These are phyloP conservation scores for Argyresthia albistria DNA, from an alignment of 2,888 invertebrate genomes.

Conservation along the genomic window DNA sequence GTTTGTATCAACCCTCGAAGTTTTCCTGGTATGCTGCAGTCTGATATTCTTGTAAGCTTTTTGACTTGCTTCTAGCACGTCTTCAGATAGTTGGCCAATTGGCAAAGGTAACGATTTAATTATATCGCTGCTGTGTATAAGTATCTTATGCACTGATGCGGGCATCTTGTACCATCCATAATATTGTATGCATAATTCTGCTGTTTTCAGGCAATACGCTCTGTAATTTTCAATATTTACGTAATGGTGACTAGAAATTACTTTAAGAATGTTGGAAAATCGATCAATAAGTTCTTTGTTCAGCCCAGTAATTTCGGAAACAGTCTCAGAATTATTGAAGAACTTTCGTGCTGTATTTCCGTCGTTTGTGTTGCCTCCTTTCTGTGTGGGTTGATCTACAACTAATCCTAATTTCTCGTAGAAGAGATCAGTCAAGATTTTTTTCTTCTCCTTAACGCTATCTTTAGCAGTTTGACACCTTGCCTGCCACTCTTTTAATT, in stretches of 20 bases:
- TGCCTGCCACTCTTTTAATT: conserved; percentile 21
- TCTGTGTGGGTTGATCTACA: neutral
- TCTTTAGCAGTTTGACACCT: conserved; percentile 8
- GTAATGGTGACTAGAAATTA: neutral
- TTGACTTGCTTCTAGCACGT: neutral
- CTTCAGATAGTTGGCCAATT: neutral
- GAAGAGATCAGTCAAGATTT: neutral
- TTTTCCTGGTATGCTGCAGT: too few relatives aligned
- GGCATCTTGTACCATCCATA: neutral
- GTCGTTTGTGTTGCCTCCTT: neutral
- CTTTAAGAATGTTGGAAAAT: neutral
- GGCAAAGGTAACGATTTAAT: neutral
- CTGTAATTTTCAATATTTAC: neutral
- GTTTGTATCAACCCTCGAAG: too few relatives aligned
- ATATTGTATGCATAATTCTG: neutral
- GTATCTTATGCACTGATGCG: neutral
- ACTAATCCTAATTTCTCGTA: neutral
- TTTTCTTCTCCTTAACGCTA: neutral
- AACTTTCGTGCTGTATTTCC: neutral
- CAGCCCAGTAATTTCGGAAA: neutral
- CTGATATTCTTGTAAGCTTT: too few relatives aligned
- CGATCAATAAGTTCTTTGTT: neutral
- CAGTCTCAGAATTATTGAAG: neutral
- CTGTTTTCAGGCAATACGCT: neutral
- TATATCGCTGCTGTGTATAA: neutral